A percentile compares a stretch with the other conserved stretches of the same genome.
These are phyloP conservation scores for Progne subis DNA, from an alignment of 2,113 vertebrate species.

Conservation along the genomic window DNA sequence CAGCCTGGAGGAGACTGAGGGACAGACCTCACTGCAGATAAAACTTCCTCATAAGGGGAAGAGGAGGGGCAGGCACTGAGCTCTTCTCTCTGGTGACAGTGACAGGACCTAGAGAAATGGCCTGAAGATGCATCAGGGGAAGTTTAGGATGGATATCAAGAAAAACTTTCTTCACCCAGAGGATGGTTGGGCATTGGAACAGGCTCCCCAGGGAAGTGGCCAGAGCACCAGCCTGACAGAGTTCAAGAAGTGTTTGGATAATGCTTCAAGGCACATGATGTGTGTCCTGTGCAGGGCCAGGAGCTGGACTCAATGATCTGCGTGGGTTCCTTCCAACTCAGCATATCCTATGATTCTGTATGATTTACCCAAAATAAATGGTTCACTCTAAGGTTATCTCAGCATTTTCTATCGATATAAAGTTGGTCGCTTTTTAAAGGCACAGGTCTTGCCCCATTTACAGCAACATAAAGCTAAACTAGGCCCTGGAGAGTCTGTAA, in stretches of 20 bases:
- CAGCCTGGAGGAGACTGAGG: neutral
- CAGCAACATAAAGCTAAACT: neutral
- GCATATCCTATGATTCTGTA: neutral
- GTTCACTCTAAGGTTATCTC: neutral
- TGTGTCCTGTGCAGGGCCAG: neutral
- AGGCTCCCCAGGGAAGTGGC: neutral
- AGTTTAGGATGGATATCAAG: fast-evolving
- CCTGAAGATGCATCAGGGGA: neutral
- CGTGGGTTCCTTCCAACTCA: neutral
- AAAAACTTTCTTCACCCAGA: neutral
- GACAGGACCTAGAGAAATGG: fast-evolving
- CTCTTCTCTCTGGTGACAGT: neutral
- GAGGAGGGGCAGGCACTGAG: neutral
- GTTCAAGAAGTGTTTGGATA: fast-evolving
- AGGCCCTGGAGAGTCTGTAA: neutral
- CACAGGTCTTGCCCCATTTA: neutral
- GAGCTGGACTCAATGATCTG: neutral
- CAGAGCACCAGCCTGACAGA: neutral
- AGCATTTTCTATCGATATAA: neutral
- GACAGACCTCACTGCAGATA: neutral
- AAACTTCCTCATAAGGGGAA: neutral
- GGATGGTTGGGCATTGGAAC: neutral
- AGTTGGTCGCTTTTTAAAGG: neutral
- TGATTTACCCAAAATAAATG: neutral
- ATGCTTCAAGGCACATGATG: fast-evolving